Evolutionary conservation across 2,797 vertebrate species (phyloP).

Genomic region (Coregonus sp.): DNA sequence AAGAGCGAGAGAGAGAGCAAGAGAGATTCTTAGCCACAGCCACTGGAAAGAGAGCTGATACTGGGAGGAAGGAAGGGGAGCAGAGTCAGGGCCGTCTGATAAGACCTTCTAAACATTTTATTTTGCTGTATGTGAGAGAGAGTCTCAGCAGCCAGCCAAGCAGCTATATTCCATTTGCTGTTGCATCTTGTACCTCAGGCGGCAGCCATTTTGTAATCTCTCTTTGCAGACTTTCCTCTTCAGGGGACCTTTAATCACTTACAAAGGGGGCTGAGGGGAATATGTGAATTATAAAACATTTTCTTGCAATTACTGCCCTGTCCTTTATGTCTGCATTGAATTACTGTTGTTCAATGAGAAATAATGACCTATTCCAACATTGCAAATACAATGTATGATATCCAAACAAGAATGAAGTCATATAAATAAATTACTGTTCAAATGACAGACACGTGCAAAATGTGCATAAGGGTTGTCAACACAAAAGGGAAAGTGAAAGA

Average conservation of each 20-base stretch:
- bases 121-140: not conserved
- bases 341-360: not conserved
- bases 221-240: not conserved
- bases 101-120: slow-evolving; percentile 9
- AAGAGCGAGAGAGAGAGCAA: too few relatives aligned
- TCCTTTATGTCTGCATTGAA: not conserved
- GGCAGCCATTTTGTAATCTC: slow-evolving; percentile 11
- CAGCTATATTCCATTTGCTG: not conserved
- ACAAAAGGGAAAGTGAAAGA: not conserved
- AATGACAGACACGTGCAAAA: not conserved
- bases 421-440: not conserved
- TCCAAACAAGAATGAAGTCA: not conserved
- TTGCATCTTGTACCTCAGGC: not conserved
- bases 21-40: too few relatives aligned
- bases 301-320: not conserved
- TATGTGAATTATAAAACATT: not conserved
- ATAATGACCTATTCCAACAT: not conserved
- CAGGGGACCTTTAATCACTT: not conserved
- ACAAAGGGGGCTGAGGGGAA: not conserved
- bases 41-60: not conserved
- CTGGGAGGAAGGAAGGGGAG: slow-evolving; percentile 23
- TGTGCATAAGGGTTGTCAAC: too few relatives aligned
- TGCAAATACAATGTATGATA: too few relatives aligned
- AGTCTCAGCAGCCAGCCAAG: not conserved
- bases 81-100: slow-evolving; percentile 25